Conservation (phyloP, 2,888 invertebrate species). For the Sesamia inferens region DNA sequence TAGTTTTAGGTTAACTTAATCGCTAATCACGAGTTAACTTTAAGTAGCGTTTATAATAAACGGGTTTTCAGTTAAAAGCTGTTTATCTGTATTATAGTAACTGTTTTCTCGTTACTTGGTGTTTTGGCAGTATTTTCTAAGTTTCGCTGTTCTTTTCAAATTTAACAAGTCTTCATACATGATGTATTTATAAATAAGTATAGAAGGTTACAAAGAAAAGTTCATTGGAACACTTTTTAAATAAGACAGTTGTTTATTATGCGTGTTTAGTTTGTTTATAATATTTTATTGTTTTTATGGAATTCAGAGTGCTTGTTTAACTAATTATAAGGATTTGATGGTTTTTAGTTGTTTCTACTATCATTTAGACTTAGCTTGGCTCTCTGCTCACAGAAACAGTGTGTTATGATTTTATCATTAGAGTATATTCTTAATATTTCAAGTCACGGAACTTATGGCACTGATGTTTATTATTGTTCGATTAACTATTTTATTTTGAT, state of each 20-base stretch:
- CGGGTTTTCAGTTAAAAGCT: neutral
- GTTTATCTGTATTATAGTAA: neutral
- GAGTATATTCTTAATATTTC: slow-evolving; percentile 19
- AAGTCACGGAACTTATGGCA: slow-evolving; percentile 11
- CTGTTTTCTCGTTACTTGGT: neutral
- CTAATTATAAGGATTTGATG: neutral
- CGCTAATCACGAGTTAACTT: no score
- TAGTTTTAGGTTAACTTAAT: no score
- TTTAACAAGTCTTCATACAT: neutral
- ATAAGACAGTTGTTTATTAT: neutral
- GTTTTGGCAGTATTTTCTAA: neutral
- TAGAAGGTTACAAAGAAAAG: neutral
- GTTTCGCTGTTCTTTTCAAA: neutral
- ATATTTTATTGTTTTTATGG: neutral
- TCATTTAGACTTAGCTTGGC: neutral
- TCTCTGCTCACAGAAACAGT: neutral
- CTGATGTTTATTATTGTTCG: neutral
- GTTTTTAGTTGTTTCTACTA: neutral
- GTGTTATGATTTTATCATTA: neutral
- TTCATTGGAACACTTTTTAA: neutral
- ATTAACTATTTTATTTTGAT: neutral
- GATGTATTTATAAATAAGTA: neutral
- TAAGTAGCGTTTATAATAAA: no score
- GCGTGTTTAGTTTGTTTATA: slow-evolving; percentile 3
- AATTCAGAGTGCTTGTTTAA: neutral